Base-by-base conservation (phyloP, 2,888 invertebrate species). In the Julus scandinavius region DNA sequence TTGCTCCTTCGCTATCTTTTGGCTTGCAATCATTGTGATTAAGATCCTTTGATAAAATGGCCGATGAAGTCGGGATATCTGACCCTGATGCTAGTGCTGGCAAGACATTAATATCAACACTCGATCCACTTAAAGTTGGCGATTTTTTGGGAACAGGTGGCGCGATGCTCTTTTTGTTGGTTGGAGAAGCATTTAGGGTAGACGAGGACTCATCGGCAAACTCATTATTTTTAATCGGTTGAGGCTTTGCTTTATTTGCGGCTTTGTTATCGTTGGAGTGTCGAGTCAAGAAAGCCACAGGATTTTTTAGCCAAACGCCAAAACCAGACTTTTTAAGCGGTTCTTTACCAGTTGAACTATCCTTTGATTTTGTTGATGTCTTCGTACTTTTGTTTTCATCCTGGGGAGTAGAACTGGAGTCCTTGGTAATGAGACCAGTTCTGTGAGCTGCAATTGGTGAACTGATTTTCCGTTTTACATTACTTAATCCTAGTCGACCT, bases 361-460 rank as follows among this genome's bases (percentile, higher is more conserved):
- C 89, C 41, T 88, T 86, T 15, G 89, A 88, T 41, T 86, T 38
- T 13, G 90, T 58, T 4, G 89, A 88, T 4, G 88, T 87, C 20
- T 89, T 89, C 9, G 63, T 49, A 87, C 50, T 89, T 50, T n/a
- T 86, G 50, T 38, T 58, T 11, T n/a, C 86, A 15, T 50, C 54
- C 13, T 86, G 54, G 5, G 29, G 17, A 38, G 50, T 5, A 15
- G 86, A n/a, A 29, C 50, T 38, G 17, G 9, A 72, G 29, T 72
- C 72, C 29, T 72, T 72, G 29, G 7, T 72, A 6, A 20, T 72
- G 11, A 72, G 72, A 72, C 72, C 72, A 29, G 29, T n/a, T 20
- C 72, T 72, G 29, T 72, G 72, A 29, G 72, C 6, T 1, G 72
- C 72, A 7, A 72, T 72, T 72, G 72, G 72, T 29, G 72, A 72